These are phyloP conservation scores for Tortricodes alternella DNA, from an alignment of 2,888 invertebrate genomes.

Conservation along the genomic window DNA sequence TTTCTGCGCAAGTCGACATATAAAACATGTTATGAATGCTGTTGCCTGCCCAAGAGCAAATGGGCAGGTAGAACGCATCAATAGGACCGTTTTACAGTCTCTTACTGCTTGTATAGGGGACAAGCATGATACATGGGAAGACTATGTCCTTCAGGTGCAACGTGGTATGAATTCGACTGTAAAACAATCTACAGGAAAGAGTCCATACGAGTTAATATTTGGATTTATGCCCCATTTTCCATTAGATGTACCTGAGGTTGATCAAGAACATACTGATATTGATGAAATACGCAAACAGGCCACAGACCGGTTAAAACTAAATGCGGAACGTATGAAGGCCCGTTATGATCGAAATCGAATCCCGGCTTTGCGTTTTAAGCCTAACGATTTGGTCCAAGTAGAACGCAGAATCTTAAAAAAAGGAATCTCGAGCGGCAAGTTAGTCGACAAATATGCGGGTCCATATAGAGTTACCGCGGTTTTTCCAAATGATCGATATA, in stretches of 20 bases:
- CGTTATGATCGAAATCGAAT: conserved; percentile 21
- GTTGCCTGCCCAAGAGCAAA: neutral
- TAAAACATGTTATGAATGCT: neutral
- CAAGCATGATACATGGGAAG: conserved; percentile 3
- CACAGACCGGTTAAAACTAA: neutral
- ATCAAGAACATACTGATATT: neutral
- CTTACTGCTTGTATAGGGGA: conserved; percentile 1
- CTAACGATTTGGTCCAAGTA: conserved; percentile 21
- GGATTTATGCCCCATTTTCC: conserved; percentile 1
- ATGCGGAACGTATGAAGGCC: conserved; percentile 7
- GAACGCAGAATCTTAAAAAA: conserved; percentile 28
- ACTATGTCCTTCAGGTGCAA: neutral
- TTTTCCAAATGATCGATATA: conserved; percentile 26
- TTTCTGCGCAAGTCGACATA: neutral
- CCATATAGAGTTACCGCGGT: conserved; percentile 16
- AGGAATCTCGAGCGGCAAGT: conserved; percentile 27
- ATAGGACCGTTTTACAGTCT: neutral
- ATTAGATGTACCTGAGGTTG: neutral
- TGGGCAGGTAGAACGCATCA: conserved; percentile 3
- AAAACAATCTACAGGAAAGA: neutral
- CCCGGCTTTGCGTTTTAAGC: neutral
- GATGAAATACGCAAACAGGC: conserved; percentile 1
- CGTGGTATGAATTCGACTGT: conserved; percentile 3
- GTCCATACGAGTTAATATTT: neutral
- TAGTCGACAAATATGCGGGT: conserved; percentile 15